Conservation (phyloP, 2,797 vertebrate species). For the Novumbra hubbsi region DNA sequence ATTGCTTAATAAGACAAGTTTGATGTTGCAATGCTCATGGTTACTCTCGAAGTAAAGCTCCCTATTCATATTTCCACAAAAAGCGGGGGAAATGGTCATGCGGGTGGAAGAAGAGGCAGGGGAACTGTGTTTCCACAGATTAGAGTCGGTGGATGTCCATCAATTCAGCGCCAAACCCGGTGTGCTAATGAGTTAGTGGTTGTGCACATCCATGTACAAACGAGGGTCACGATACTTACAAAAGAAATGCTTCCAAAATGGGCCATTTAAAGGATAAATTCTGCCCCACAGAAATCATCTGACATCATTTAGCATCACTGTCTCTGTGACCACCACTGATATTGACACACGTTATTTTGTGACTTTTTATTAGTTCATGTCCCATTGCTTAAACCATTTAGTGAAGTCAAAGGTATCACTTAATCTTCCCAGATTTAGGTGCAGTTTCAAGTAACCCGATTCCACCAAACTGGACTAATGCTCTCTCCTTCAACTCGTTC, state of each 20-base stretch:
- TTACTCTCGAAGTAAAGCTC: no score
- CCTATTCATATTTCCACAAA: no score
- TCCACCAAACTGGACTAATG: no score
- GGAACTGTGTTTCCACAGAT: neutral
- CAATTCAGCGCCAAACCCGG: constrained; percentile 3
- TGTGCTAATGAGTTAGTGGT: neutral
- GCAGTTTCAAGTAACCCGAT: no score
- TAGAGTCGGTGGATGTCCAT: constrained; percentile 5
- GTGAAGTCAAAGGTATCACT: neutral
- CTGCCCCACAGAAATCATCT: constrained; percentile 1
- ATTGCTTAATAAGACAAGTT: neutral
- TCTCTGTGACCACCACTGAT: neutral
- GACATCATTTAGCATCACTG: neutral
- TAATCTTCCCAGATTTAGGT: neutral
- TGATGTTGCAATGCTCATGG: no score
- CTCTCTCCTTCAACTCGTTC: no score
- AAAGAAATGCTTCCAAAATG: constrained; percentile 9
- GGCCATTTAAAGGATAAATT: constrained; percentile 8
- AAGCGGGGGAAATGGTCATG: no score
- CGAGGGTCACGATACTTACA: constrained; percentile 12
- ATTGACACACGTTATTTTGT: neutral
- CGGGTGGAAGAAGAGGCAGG: no score
- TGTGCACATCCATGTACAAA: constrained; percentile 19
- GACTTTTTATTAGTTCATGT: neutral
- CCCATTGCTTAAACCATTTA: neutral